These are phyloP conservation scores for Silvanus unidentatus DNA, from an alignment of 2,888 invertebrate genomes.

Conservation along the genomic window DNA sequence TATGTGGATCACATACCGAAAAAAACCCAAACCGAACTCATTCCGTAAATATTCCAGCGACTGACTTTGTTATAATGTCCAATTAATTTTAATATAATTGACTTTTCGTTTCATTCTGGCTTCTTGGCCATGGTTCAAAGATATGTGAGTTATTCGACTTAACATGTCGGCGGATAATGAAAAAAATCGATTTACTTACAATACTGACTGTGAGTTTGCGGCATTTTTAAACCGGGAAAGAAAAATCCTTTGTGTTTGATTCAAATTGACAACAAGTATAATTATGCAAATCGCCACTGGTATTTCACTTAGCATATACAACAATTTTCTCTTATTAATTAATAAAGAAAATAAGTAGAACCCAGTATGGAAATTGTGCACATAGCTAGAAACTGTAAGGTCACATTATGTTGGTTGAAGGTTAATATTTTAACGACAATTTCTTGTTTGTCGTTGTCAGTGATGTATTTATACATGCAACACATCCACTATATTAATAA, in stretches of 20 bases:
- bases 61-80: constrained; percentile 33
- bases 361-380: constrained; percentile 20
- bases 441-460: constrained; percentile 15
- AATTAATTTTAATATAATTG: constrained; percentile 43
- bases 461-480: too few relatives aligned
- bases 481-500: too few relatives aligned
- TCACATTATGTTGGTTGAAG: constrained; percentile 7
- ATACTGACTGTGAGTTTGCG: not conserved
- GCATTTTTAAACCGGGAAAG: not conserved
- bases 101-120: constrained; percentile 31
- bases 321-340: constrained; percentile 27
- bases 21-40: constrained; percentile 18
- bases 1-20: not conserved
- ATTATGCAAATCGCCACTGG: constrained; percentile 4
- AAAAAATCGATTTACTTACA: constrained; percentile 3
- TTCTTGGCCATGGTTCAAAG: constrained; percentile 15
- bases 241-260: too few relatives aligned
- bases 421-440: constrained; percentile 20
- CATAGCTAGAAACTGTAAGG: constrained; percentile 1
- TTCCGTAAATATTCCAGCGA: constrained; percentile 27
- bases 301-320: not conserved
- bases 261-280: too few relatives aligned
- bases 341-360: constrained; percentile 21
- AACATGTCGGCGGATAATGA: not conserved
- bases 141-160: constrained; percentile 23